A percentile compares a stretch with the other conserved stretches of the same genome.
Conservation (phyloP, 2,797 vertebrate genomes). For the Liparis tanakae region DNA sequence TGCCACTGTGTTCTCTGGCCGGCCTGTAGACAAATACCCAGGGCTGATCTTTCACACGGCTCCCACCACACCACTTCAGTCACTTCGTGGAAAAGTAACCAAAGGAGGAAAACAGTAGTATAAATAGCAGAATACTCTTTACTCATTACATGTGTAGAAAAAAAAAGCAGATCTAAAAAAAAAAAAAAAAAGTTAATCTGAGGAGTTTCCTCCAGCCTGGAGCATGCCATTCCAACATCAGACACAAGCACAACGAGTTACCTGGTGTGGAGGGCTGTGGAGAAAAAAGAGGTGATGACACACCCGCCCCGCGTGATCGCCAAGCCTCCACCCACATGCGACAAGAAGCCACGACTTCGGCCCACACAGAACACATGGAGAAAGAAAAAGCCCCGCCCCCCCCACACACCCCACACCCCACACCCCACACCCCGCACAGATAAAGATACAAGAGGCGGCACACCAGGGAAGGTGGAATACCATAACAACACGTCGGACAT, state of each 20-base stretch:
- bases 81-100: conserved; percentile 33
- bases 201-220: conserved; percentile 6
- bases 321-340: conserved; percentile 40
- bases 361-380: conserved; percentile 19
- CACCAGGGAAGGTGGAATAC: conserved; percentile 99
- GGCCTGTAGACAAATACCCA: conserved; percentile 68
- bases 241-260: conserved; percentile 76
- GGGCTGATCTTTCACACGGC: conserved; percentile 66
- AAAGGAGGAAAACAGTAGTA: conserved; percentile 42
- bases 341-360: conserved; percentile 44
- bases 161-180: conserved; percentile 45
- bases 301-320: conserved; percentile 45
- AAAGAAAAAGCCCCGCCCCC: conserved; percentile 29
- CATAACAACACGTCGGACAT: conserved; percentile 96
- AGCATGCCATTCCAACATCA: conserved; percentile 62
- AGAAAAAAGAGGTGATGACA: conserved; percentile 73
- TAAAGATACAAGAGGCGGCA: conserved; percentile 83
- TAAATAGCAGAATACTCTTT: conserved; percentile 42
- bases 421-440: conserved; percentile 47
- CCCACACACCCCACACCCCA: conserved; percentile 46
- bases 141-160: conserved; percentile 35
- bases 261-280: conserved; percentile 83
- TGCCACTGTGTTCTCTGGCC: conserved; percentile 53
- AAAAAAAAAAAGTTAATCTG: conserved; percentile 23
- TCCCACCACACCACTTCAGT: conserved; percentile 54